Evolutionary conservation across 2,797 vertebrate species (phyloP).

Genomic region (Cheirogaleus major): DNA sequence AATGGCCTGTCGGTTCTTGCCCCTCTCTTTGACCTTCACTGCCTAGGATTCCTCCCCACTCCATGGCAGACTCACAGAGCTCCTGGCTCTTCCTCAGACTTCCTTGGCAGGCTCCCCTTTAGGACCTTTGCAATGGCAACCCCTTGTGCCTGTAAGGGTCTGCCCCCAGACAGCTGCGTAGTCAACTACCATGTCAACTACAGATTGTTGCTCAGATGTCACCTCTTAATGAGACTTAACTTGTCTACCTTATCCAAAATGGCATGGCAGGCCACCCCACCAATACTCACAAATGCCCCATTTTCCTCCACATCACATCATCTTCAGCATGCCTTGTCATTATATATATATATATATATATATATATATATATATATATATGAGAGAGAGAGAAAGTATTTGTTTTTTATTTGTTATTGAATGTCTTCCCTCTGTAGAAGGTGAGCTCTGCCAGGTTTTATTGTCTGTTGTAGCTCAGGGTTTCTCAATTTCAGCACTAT

Average conservation of each 20-base stretch:
- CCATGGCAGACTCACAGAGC: not conserved
- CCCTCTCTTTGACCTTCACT: not conserved
- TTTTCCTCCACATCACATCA: not conserved
- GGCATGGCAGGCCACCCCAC: not conserved
- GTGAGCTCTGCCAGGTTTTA: not conserved
- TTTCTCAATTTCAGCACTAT: not conserved
- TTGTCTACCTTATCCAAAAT: not conserved
- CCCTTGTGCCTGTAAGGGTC: not conserved
- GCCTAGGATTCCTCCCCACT: not conserved
- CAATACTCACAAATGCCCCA: not conserved
- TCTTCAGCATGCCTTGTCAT: not conserved
- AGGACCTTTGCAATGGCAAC: not conserved
- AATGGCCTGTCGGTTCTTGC: not conserved
- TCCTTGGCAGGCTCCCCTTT: not conserved
- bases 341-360: too few species aligned
- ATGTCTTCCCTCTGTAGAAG: not conserved
- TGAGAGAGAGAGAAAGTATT: not conserved
- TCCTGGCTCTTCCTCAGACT: not conserved
- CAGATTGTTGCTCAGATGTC: not conserved
- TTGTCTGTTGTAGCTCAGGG: not conserved
- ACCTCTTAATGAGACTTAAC: not conserved
- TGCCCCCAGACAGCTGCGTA: not conserved
- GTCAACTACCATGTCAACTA: not conserved
- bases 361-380: too few species aligned
- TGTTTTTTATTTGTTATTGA: not conserved